Percentiles rank a stretch among this genome's conserved stretches.
Evolutionary conservation across 2,888 invertebrate genomes (phyloP).

Genomic region (Mythimna loreyi): DNA sequence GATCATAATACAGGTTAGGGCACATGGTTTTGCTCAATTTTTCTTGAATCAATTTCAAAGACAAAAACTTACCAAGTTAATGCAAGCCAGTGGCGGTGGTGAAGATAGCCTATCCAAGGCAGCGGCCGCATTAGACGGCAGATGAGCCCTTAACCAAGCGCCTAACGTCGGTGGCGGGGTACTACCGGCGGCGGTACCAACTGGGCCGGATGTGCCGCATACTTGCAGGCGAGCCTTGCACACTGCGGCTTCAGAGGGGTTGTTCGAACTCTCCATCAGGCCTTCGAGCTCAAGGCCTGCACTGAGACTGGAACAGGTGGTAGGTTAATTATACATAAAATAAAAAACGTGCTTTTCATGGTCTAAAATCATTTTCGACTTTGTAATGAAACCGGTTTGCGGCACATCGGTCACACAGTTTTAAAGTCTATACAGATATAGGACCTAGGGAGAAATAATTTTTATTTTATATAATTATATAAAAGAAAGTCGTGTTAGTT

Average conservation of each 20-base stretch:
- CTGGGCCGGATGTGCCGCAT: slow-evolving; percentile 75
- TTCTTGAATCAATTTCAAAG: background rate
- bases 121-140: slow-evolving; percentile 78
- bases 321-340: background rate
- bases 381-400: too few relatives aligned
- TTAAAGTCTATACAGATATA: too few relatives aligned
- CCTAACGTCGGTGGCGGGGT: slow-evolving; percentile 79
- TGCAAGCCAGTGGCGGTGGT: slow-evolving; percentile 78
- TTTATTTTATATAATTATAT: too few relatives aligned
- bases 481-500: too few relatives aligned
- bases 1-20: background rate
- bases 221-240: slow-evolving; percentile 78
- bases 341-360: too few relatives aligned
- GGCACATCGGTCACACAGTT: too few relatives aligned
- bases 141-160: slow-evolving; percentile 82
- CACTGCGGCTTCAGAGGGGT: slow-evolving; percentile 76
- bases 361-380: too few relatives aligned
- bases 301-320: slow-evolving; percentile 73
- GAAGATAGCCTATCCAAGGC: slow-evolving; percentile 79
- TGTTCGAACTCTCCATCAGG: slow-evolving; percentile 73
- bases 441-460: too few relatives aligned
- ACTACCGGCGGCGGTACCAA: slow-evolving; percentile 69
- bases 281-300: slow-evolving; percentile 81
- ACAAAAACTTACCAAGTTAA: slow-evolving; percentile 74
- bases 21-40: background rate